Percentiles rank a stretch among this genome's conserved stretches.
Conservation (phyloP, 2,113 vertebrate species). For the Motacilla tschutschensis region DNA sequence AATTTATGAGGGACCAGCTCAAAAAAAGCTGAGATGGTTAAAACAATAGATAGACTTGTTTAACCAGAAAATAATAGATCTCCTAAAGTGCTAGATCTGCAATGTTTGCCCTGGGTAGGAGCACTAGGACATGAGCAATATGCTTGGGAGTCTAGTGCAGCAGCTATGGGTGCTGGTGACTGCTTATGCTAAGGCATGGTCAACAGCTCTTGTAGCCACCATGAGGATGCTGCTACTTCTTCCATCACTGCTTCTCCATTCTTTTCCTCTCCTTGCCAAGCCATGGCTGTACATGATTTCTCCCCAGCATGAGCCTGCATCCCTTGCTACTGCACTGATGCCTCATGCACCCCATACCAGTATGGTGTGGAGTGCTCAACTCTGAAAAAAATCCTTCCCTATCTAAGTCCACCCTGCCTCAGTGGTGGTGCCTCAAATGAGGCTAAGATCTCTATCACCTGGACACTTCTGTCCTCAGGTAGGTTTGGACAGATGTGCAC, state of each 20-base stretch:
- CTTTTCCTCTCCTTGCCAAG: not conserved
- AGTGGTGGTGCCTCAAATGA: accelerated
- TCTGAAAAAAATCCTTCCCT: too few relatives aligned
- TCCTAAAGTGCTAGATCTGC: not conserved
- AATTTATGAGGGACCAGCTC: not conserved
- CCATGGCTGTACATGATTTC: not conserved
- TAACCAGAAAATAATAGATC: not conserved
- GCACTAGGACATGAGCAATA: accelerated
- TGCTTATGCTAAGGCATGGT: accelerated
- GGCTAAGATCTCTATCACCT: accelerated
- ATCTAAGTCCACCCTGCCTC: not conserved
- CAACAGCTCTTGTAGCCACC: not conserved
- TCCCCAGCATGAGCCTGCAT: not conserved
- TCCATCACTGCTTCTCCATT: accelerated
- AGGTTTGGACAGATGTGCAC: not conserved
- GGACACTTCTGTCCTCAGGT: not conserved
- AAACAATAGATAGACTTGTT: not conserved
- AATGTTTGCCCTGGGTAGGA: not conserved
- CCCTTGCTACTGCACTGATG: not conserved
- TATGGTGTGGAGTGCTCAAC: not conserved
- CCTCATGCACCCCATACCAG: not conserved
- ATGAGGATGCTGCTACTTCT: not conserved
- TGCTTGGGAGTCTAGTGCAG: not conserved
- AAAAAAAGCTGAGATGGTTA: not conserved
- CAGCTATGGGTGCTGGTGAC: not conserved